Percentiles rank a stretch among this genome's conserved stretches.
Evolutionary conservation across 2,113 vertebrate genomes (phyloP).

Genomic region (Oreochromis spilurus): DNA sequence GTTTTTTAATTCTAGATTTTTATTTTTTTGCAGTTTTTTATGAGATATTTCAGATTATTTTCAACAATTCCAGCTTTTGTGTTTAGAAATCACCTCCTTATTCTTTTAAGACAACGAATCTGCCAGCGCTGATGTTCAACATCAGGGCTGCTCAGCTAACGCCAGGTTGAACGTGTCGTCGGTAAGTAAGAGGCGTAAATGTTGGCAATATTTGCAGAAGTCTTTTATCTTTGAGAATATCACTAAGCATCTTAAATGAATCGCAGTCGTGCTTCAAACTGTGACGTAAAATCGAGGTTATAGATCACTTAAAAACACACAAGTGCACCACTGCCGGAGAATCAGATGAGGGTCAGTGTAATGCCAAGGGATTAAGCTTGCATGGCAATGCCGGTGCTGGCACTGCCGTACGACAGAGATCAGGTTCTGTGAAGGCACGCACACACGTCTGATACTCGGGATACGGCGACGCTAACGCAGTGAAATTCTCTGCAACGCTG

Average conservation of each 20-base stretch:
- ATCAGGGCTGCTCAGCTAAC: neutral
- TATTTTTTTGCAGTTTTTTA: neutral
- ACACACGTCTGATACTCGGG: constrained; percentile 2
- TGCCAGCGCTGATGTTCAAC: neutral
- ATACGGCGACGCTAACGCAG: neutral
- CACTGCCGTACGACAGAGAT: constrained; percentile 40
- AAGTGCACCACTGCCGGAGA: neutral
- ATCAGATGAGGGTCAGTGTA: constrained; percentile 29
- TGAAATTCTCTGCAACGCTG: neutral
- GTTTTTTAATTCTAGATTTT: neutral
- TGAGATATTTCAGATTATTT: neutral
- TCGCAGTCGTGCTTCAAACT: neutral
- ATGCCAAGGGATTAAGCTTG: constrained; percentile 52
- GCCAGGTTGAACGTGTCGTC: neutral
- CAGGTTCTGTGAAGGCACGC: constrained; percentile 43
- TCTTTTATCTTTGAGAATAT: neutral
- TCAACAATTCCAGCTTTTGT: neutral
- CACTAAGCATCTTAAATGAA: neutral
- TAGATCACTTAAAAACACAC: neutral
- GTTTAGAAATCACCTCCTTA: neutral
- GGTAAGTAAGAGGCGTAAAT: neutral
- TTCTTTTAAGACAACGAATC: neutral
- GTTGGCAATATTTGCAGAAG: neutral
- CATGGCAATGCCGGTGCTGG: constrained; percentile 42
- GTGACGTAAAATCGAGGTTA: neutral